phyloP scores from a whole-genome alignment of 2,113 vertebrate species.

The Accipiter virgatus region DNA sequence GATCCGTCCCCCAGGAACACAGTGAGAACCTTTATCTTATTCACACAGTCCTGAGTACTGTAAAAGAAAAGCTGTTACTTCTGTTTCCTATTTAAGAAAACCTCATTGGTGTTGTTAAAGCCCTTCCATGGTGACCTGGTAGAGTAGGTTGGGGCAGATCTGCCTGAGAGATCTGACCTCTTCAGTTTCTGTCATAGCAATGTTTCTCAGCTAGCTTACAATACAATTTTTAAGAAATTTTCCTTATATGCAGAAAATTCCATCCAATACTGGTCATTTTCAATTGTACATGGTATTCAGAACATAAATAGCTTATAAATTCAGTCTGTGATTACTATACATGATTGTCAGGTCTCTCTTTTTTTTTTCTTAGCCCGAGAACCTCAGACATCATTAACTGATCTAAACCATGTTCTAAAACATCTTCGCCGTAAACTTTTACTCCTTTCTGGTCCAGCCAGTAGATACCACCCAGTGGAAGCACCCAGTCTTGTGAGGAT shows the following conservation, averaged over 20 bases:
- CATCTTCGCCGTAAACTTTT: neutral
- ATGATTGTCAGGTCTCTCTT: neutral
- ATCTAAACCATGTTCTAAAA: neutral
- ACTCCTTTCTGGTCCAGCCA: neutral
- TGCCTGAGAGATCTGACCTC: neutral
- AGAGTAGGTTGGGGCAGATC: neutral
- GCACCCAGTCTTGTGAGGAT: neutral
- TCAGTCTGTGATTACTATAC: neutral
- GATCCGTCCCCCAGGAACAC: neutral
- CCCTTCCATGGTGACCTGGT: neutral
- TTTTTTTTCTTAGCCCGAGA: neutral
- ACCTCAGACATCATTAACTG: neutral
- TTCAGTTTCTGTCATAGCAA: neutral
- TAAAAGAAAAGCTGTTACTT: neutral
- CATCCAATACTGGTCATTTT: neutral
- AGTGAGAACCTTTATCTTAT: neutral
- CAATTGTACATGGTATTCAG: neutral
- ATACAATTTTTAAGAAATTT: neutral
- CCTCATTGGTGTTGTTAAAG: neutral
- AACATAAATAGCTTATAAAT: neutral
- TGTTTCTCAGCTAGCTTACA: neutral
- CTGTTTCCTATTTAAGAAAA: neutral
- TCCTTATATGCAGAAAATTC: neutral
- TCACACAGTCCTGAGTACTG: neutral
- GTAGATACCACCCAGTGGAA: neutral